These are phyloP conservation scores for Actinia equina DNA, from an alignment of 64 coral and sea anemone genomes.

Conservation along the genomic window DNA sequence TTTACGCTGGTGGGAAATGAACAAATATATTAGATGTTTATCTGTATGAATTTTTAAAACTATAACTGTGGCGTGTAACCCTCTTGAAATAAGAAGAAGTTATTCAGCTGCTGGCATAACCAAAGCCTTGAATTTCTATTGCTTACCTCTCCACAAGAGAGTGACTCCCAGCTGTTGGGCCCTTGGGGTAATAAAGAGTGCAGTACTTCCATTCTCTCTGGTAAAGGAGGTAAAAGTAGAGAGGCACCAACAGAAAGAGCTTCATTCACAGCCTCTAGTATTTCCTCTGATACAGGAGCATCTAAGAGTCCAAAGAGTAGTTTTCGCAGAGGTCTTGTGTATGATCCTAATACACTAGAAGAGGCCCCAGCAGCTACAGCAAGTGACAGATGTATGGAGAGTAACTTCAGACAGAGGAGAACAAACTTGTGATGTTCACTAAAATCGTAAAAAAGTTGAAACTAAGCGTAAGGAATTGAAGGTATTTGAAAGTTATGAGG, in stretches of 20 bases:
- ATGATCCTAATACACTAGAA: constrained; percentile 52
- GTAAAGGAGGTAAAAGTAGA: constrained; percentile 74
- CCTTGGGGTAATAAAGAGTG: constrained; percentile 76
- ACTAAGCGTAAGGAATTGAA: too few relatives aligned
- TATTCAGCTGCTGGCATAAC: too few relatives aligned
- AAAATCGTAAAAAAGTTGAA: background rate
- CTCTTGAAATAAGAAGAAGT: too few relatives aligned
- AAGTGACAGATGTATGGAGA: constrained; percentile 68
- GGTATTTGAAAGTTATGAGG: too few relatives aligned
- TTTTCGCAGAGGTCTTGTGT: constrained; percentile 52
- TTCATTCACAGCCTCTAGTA: constrained; percentile 85
- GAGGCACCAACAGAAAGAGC: constrained; percentile 85
- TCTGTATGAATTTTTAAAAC: too few relatives aligned
- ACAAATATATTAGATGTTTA: too few relatives aligned
- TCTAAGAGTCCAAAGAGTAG: constrained; percentile 75
- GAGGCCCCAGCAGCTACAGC: constrained; percentile 63
- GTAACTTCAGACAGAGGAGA: constrained; percentile 65
- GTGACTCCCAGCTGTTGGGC: constrained; percentile 78
- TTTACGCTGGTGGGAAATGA: constrained; percentile 75
- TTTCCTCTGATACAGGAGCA: constrained; percentile 57
- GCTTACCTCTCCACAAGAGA: constrained; percentile 75
- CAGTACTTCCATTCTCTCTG: constrained; percentile 83
- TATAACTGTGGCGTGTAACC: too few relatives aligned
- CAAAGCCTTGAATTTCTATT: too few relatives aligned
- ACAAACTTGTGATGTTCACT: constrained; percentile 80